Percentiles rank a stretch among this genome's conserved stretches.
Evolutionary conservation across 2,888 invertebrate species (phyloP).

Genomic region (Alloscopus bannaensis): DNA sequence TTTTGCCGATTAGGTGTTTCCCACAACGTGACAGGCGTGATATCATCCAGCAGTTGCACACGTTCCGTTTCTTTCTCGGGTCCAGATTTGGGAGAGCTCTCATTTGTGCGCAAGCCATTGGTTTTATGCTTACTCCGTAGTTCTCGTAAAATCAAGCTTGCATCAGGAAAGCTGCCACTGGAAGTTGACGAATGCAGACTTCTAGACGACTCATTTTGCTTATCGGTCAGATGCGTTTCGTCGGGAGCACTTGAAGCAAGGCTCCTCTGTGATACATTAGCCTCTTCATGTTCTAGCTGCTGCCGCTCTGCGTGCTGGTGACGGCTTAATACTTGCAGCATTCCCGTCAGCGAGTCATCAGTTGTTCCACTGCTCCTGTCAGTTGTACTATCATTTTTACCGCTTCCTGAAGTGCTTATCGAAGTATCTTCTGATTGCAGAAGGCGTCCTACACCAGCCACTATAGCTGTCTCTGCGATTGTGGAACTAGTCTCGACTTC

Average conservation of each 20-base stretch:
- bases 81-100: conserved; percentile 34
- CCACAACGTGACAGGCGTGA: conserved; percentile 32
- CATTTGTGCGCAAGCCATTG: background rate
- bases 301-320: conserved; percentile 26
- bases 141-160: background rate
- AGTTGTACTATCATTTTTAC: background rate
- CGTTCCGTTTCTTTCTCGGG: conserved; percentile 35
- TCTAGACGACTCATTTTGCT: background rate
- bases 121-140: conserved; percentile 2
- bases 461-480: conserved; percentile 34
- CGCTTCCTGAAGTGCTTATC: background rate
- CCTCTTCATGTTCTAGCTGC: background rate
- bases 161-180: conserved; percentile 18
- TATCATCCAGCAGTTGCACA: conserved; percentile 32
- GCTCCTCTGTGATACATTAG: background rate
- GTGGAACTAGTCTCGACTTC: conserved; percentile 14
- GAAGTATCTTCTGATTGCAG: background rate
- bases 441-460: background rate
- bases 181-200: conserved; percentile 10
- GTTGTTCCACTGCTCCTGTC: too few relatives aligned
- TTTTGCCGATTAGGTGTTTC: conserved; percentile 31
- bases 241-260: background rate
- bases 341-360: conserved; percentile 25
- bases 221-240: background rate
- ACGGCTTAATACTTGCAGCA: conserved; percentile 21